Evolutionary conservation across 2,888 invertebrate genomes (phyloP), one percentile per base, ranked within the genome.

Genomic region (Temnothorax unifasciatus): DNA sequence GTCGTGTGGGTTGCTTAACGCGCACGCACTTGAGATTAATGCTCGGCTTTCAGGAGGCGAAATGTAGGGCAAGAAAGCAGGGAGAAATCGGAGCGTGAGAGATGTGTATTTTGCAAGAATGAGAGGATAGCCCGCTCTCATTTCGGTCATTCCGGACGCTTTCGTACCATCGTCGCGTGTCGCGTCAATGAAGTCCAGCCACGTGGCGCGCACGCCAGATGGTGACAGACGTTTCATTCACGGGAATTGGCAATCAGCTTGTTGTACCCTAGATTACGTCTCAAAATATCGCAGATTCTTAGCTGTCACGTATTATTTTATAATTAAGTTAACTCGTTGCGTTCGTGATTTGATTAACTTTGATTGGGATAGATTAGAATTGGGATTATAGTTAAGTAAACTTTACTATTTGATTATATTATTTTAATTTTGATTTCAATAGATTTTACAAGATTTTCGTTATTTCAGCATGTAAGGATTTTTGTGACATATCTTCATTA

Each of bases 171-270:
- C 52, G 21, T 52, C 2, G 25, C 1, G 0, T 64, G 15, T 4
- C 59, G 18, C 15, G 11, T 18, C 4, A 25, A 25, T 21, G 54
- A 54, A 54, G 3, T 8, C 9, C 34, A 21, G 50, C 18, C 38
- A 54, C 54, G 54, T 57, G 21, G 11, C 25, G 15, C 38, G 41
- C 41, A 73, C 71, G 54, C 38, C 41, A 73, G 71, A 73, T 73
- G 71, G 29, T 34, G 71, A 50, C 54, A 54, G 41, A 38, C 18
- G 41, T 25, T 18, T 57, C 21, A 54, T 21, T 54, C 54, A 21
- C 11, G 11, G 11, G 21, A 6, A 34, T 5, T 34, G 34, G 6
- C 34, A 34, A 34, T 6, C 34, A 29, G 29, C 34, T 6, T 0
- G 34, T 34, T 34, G 34, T 29, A 29, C 2, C 29, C 29, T 29